Conservation (phyloP, 2,888 invertebrate species). For the Poecilus cupreus region DNA sequence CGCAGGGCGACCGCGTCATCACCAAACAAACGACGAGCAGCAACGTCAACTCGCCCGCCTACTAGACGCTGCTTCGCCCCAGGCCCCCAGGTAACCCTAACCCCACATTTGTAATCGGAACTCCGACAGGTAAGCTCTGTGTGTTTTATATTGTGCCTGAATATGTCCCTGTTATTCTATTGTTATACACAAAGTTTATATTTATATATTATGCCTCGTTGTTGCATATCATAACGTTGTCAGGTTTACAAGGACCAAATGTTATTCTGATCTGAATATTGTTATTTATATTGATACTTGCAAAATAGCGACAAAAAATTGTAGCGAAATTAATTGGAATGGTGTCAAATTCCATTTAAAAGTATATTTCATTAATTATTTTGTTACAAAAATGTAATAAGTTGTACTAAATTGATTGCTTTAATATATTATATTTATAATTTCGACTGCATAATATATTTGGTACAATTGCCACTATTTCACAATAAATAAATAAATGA, state of each 20-base stretch:
- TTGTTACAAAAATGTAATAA: too few species aligned
- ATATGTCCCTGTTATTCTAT: slow-evolving; percentile 21
- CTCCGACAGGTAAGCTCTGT: background rate
- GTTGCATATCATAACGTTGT: slow-evolving; percentile 39
- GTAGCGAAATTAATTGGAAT: too few species aligned
- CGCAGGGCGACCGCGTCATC: slow-evolving; percentile 82
- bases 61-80: slow-evolving; percentile 67
- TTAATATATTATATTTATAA: too few species aligned
- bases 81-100: too few species aligned
- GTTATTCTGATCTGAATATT: background rate
- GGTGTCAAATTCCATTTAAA: too few species aligned
- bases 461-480: too few species aligned
- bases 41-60: slow-evolving; percentile 74
- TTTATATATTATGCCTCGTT: slow-evolving; percentile 1
- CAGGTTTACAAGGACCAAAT: slow-evolving; percentile 36
- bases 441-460: too few species aligned
- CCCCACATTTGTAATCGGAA: background rate
- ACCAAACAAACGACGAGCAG: slow-evolving; percentile 78
- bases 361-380: too few species aligned
- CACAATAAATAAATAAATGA: too few species aligned
- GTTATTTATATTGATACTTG: background rate
- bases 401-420: too few species aligned
- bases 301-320: background rate
- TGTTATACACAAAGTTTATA: slow-evolving; percentile 19
- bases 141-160: slow-evolving; percentile 44